Base-by-base conservation (phyloP, 2,113 vertebrate species). In the Thymallus thymallus region DNA sequence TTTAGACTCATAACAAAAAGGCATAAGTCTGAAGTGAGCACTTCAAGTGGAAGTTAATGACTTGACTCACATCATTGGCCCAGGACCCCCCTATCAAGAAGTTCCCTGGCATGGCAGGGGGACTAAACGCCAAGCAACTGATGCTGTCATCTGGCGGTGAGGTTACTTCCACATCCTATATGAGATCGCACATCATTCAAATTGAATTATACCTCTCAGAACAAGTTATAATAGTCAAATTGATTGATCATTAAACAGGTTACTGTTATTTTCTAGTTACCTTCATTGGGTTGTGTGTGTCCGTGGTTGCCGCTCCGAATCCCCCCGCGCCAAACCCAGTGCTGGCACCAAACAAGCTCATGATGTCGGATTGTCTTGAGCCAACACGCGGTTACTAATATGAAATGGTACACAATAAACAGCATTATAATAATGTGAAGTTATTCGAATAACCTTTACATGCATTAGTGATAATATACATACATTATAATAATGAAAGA, bases 111-210 rank as follows among this genome's bases (percentile, higher is more conserved):
- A 99, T 91, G 0, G 95, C 94, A 0, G 95, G 95, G 0, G 98
- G 98, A 73, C 97, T 99, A 72, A 99, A 99, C 0, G 97, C 95
- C 62, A 99, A 91, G 76, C 97, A 99, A 45, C 96, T 96, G 62
- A 99, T 96, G 85, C 98, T 99, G 81, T 99, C 98, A 87, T 99
- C 98, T 24, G 98, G 98, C 61, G 97, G 96, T 1, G 98, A 99
- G 0, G 96, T 96, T 0, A 99, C 97, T 86, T 99, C 97, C 48
- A 99, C 96, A 88, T 99, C 98, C 98, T 99, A 66, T 0, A 69
- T 69, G n/a, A 72, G 16, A 62, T 29, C 61, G 18, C 56, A 22
- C 56, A 60, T 22, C n/a, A 22, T 60, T 16, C n/a, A n/a, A n/a
- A 5, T n/a, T 3, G 1, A 41, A 5, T 51, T 18, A 16, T 14